These are phyloP conservation scores for Strongylocentrotus purpuratus DNA, from an alignment of 35 echinoderm and acorn worm genomes.

Conservation along the genomic window DNA sequence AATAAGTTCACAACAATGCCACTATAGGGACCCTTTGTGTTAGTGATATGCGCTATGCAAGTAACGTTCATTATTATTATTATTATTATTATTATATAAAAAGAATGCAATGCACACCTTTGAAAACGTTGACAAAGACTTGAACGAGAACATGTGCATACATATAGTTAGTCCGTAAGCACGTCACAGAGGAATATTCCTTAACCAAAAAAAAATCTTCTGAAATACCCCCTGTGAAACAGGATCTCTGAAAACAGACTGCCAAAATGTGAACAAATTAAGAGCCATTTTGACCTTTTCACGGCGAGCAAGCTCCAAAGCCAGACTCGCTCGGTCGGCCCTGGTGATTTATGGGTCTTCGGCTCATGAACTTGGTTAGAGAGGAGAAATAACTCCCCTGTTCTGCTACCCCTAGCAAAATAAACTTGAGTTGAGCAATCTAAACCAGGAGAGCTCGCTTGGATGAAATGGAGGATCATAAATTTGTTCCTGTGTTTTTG, in stretches of 20 bases:
- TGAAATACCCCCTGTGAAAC: not conserved
- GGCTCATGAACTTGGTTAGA: conserved; percentile 5
- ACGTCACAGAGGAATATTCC: not conserved
- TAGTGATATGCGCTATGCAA: no score
- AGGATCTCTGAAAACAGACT: not conserved
- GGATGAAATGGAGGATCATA: not conserved
- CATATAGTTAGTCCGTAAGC: no score
- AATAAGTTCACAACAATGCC: no score
- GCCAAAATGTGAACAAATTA: not conserved
- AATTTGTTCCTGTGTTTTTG: not conserved
- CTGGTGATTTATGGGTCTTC: not conserved
- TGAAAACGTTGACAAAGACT: no score
- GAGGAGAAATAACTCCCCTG: not conserved
- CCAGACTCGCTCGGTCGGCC: not conserved
- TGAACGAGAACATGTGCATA: no score
- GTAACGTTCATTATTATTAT: no score
- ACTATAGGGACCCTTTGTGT: no score
- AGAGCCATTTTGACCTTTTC: conserved; percentile 17
- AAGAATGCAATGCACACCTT: no score
- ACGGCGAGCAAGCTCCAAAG: not conserved
- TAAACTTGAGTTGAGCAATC: conserved; percentile 3
- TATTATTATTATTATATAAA: no score
- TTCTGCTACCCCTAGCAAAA: conserved; percentile 10
- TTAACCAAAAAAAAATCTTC: not conserved
- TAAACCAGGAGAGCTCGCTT: not conserved